Percentiles rank a stretch among this genome's conserved stretches.
Conservation (phyloP, 2,113 vertebrate species). For the Tupaia chinensis region DNA sequence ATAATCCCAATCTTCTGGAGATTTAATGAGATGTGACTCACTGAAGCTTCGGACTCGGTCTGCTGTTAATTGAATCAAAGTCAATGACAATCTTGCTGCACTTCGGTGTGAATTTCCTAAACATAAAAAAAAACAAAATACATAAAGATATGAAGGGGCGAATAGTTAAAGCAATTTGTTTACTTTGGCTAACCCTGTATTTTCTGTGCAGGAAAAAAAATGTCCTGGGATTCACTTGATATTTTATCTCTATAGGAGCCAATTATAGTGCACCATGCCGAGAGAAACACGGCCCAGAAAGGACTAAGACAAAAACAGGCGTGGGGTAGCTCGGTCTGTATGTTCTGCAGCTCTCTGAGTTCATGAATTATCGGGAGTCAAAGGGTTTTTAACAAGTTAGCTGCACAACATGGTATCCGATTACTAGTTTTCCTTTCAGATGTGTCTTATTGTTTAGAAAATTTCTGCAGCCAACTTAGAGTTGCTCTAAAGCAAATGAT, state of each 20-base stretch:
- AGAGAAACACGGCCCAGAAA: constrained; percentile 83
- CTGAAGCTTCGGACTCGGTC: constrained; percentile 83
- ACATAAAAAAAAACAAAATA: constrained; percentile 75
- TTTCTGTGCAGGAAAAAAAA: constrained; percentile 71
- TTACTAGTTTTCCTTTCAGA: constrained; percentile 70
- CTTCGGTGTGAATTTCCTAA: constrained; percentile 92
- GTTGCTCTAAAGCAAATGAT: constrained; percentile 22
- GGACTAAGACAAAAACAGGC: constrained; percentile 85
- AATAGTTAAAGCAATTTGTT: constrained; percentile 83
- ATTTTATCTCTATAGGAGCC: constrained; percentile 84
- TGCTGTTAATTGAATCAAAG: constrained; percentile 92
- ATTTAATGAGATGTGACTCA: constrained; percentile 84
- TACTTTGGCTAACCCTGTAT: constrained; percentile 82
- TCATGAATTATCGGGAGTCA: constrained; percentile 86
- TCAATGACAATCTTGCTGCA: constrained; percentile 91
- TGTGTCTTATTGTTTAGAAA: constrained; percentile 75
- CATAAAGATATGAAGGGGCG: constrained; percentile 64
- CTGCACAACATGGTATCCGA: constrained; percentile 78
- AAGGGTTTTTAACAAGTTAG: constrained; percentile 84
- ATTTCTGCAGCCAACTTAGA: constrained; percentile 75
- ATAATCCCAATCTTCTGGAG: constrained; percentile 80
- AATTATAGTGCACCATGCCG: constrained; percentile 87
- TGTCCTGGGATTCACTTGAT: constrained; percentile 77
- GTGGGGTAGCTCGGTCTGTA: constrained; percentile 72
- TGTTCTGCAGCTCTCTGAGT: constrained; percentile 80